Base-by-base conservation (phyloP, 2,113 vertebrate species). In the Eptesicus fuscus region DNA sequence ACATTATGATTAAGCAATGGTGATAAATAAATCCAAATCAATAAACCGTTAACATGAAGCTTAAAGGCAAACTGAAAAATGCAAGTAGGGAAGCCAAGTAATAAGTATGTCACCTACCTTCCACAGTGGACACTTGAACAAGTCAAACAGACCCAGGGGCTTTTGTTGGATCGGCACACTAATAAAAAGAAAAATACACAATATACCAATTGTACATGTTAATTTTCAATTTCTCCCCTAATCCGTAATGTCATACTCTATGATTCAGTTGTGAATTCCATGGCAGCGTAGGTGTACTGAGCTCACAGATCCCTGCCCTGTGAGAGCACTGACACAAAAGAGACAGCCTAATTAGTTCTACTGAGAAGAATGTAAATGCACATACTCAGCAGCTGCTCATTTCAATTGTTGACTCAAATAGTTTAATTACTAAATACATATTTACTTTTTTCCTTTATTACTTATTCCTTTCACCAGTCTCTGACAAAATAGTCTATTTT, bases 101-200 rank as follows among this genome's bases (percentile, higher is more conserved):
- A 25, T 88, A 85, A 92, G 42, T 32, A 73, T 77, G 32, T 42
- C 88, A 98, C 99, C 91, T 98, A 99, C 99, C 99, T 99, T 98
- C 99, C 99, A 98, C 99, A 99, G 85, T 99, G 99, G 96, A 99
- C 99, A 98, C 98, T 98, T 30, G 99, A 98, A 97, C 99, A 99
- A 25, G 99, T 99, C 93, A 99, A 99, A 98, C 99, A 99, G 95
- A 99, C 99, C 99, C 99, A 99, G 0, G 99, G 99, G 90, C 99
- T 99, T 98, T 99, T 99, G 98, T 99, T 99, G 89, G 99, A 99
- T 83, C 99, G 99, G 98, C 99, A 99, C 97, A 99, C 99, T 99
- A 95, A 9, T 96, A 95, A 98, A 89, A 77, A 97, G 63, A n/a
- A 37, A 94, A 59, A 93, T 91, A 97, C 16, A 97, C 86, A 95